phyloP scores from a whole-genome alignment of 2,888 invertebrate genomes.

The Cerceris rybyensis region DNA sequence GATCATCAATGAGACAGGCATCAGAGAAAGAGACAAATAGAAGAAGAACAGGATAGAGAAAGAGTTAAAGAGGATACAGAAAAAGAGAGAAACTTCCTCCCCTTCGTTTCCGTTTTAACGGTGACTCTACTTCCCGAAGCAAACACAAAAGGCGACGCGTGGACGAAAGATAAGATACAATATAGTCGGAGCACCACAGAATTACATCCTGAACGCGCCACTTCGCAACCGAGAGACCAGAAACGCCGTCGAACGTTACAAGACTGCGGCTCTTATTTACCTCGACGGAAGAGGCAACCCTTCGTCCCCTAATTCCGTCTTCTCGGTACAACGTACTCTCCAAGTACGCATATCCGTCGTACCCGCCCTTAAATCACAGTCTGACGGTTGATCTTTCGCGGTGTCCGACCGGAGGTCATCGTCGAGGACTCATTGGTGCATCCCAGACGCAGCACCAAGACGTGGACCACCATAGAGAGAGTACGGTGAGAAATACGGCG shows the following conservation, averaged over 20 bases:
- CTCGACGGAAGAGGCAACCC: not conserved
- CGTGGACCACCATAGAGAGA: slow-evolving; percentile 91
- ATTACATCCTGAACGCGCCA: not conserved
- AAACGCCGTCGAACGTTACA: not conserved
- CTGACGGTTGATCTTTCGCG: slow-evolving; percentile 30
- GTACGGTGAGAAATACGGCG: slow-evolving; percentile 94
- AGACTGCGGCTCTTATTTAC: not conserved
- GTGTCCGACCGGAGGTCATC: slow-evolving; percentile 1
- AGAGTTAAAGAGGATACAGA: no score
- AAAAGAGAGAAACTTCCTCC: not conserved
- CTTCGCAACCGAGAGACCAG: not conserved
- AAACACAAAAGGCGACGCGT: not conserved
- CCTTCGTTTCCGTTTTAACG: not conserved
- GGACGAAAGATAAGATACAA: not conserved
- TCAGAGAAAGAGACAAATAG: no score
- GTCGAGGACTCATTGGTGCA: slow-evolving; percentile 86
- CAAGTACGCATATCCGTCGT: slow-evolving; percentile 10
- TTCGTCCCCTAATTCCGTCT: not conserved
- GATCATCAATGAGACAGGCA: no score
- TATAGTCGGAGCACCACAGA: not conserved
- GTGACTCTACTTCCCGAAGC: not conserved
- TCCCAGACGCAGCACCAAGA: slow-evolving; percentile 89
- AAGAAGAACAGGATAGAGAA: no score
- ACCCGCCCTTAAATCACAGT: slow-evolving; percentile 51
- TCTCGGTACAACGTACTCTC: not conserved